Base-by-base conservation (phyloP, 2,797 vertebrate species). In the Rhynchotus rufescens region DNA sequence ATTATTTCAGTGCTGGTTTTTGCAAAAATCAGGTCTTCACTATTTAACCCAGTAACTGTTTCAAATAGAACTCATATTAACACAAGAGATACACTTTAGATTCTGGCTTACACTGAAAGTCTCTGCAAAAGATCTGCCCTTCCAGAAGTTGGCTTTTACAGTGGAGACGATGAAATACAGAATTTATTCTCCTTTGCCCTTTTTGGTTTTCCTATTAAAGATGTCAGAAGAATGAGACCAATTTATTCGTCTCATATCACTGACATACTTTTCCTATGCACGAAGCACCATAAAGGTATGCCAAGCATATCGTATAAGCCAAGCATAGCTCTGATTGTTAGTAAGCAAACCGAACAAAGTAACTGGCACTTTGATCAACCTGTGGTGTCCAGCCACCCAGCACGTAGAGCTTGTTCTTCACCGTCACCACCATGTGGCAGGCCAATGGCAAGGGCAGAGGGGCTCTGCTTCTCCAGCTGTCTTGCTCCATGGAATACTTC, bases 371-470 rank as follows among this genome's bases (percentile, higher is more conserved):
- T 47, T 54, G 85, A 85, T 92, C 93, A 88, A 99, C 99, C 99
- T 99, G 99, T 86, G 99, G 99, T 16, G 99, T 99, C 97, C 98
- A 98, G 83, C 99, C 99, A 32, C 99, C 99, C 9, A 99, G 97
- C 85, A 99, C 99, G 26, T 99, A 99, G 23, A 99, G 98, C 44
- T 97, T 96, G 57, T 98, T 98, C 77, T 98, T 99, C 95, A 99
- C 96, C 0, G 96, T 98, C 75, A 99, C 98, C 25, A 95, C 98
- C 11, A 94, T 97, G 51, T 99, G 99, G 94, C 98, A 99, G 6
- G 99, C 99, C 95, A 99, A 44, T 0, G 98, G 98, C 8, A 99
- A 32, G 1, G 99, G 99, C 74, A 99, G 97, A 10, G 99, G 99
- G 0, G 98, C 98, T 2, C 98, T 97, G 20, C 97, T 99, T 68